phyloP scores from a whole-genome alignment of 1,140 invertebrate species.

The Ostrea edulis region DNA sequence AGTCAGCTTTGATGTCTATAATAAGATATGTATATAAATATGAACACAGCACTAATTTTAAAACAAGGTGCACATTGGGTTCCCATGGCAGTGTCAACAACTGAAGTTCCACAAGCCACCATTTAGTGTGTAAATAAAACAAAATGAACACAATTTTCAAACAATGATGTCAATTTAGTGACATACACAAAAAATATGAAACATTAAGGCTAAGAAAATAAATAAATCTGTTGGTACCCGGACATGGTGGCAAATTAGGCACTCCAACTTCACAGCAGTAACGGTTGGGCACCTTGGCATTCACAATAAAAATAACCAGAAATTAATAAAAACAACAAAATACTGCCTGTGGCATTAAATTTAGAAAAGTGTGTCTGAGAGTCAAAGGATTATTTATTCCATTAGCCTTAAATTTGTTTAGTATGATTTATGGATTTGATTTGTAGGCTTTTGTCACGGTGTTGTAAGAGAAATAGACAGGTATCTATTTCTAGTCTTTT shows the following conservation, averaged over 20 bases:
- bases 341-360: no score
- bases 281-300: no score
- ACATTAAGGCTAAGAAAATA: neutral
- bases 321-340: no score
- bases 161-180: neutral
- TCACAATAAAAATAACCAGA: no score
- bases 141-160: neutral
- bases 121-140: neutral
- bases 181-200: neutral
- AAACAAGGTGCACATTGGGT: neutral
- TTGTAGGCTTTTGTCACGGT: no score
- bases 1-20: neutral
- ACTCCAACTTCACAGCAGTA: no score
- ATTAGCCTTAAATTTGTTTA: no score
- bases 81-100: slow-evolving; percentile 18
- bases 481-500: neutral
- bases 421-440: no score
- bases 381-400: no score
- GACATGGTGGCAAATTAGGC: no score
- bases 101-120: neutral
- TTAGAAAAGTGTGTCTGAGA: no score
- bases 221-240: no score
- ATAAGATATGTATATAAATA: neutral
- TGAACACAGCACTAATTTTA: slow-evolving; percentile 10
- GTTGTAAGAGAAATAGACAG: neutral